A percentile compares a stretch with the other conserved stretches of the same genome.
Conservation (phyloP, 1,140 invertebrate genomes). For the Drosophila obscura region DNA sequence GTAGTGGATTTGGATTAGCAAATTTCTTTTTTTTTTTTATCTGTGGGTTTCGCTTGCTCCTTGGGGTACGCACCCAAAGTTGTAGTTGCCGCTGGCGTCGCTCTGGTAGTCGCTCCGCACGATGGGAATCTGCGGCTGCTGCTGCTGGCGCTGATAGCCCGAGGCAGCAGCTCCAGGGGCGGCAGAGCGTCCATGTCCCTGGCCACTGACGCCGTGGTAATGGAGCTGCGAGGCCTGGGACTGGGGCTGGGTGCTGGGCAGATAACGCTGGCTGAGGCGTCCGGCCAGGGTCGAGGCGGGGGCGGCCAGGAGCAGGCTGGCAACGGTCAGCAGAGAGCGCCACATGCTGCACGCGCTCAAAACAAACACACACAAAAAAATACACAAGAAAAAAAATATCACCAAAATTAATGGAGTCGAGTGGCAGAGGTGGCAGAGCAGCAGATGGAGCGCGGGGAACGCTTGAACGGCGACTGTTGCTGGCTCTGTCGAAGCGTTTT, state of each 20-base stretch:
- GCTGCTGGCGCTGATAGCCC: constrained; percentile 23
- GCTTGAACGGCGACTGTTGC: constrained; percentile 59
- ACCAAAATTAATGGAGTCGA: not conserved
- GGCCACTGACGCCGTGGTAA: constrained; percentile 68
- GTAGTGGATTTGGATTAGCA: too few species aligned
- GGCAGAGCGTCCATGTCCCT: constrained; percentile 40
- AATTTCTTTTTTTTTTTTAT: too few species aligned
- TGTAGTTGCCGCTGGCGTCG: constrained; percentile 86
- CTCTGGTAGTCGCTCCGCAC: constrained; percentile 85
- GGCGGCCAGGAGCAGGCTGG: constrained; percentile 30
- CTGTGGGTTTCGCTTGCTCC: too few species aligned
- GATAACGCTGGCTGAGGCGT: constrained; percentile 60
- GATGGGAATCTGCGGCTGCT: constrained; percentile 83
- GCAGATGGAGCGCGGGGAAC: constrained; percentile 4
- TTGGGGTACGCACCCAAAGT: constrained; percentile 85
- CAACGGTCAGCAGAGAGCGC: constrained; percentile 31
- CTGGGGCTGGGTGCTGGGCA: constrained; percentile 63
- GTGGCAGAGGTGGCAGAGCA: not conserved
- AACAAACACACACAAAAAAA: constrained; percentile 21
- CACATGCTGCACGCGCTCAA: constrained; percentile 36
- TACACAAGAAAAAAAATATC: constrained; percentile 4
- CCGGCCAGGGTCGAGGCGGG: constrained; percentile 24
- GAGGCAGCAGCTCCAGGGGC: constrained; percentile 2
- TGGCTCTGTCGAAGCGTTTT: constrained; percentile 33
- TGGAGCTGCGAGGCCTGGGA: constrained; percentile 46